A percentile compares a stretch with the other conserved stretches of the same genome.
Conservation (phyloP, 2,888 invertebrate genomes). For the Leucophenga montana region DNA sequence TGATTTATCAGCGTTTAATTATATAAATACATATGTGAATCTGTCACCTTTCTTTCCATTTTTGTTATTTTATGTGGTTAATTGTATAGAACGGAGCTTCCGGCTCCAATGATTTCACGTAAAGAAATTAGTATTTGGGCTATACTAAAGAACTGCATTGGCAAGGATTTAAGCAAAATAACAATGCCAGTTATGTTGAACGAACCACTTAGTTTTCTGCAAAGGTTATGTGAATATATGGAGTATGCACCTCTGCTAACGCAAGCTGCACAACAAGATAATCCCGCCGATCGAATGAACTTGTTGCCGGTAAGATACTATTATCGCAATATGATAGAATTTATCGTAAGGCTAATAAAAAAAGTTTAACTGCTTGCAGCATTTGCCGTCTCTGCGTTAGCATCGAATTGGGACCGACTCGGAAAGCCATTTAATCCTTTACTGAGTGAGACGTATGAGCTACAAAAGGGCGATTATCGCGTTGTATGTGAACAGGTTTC, state of each 20-base stretch:
- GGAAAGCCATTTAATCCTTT: conserved; percentile 98
- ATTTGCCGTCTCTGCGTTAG: conserved; percentile 94
- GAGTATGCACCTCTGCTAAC: conserved; percentile 84
- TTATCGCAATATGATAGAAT: background rate
- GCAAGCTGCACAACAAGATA: conserved; percentile 83
- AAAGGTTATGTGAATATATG: conserved; percentile 94
- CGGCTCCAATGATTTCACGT: conserved; percentile 82
- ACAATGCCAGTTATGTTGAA: conserved; percentile 97
- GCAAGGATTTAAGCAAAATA: conserved; percentile 94
- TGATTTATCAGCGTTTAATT: too few species aligned
- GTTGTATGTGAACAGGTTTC: conserved; percentile 93
- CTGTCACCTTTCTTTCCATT: background rate
- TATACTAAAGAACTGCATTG: conserved; percentile 91
- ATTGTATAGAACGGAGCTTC: conserved; percentile 78
- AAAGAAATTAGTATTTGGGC: conserved; percentile 93
- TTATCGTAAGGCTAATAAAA: background rate
- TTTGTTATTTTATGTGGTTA: background rate
- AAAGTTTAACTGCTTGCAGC: conserved; percentile 73
- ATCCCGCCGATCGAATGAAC: conserved; percentile 89
- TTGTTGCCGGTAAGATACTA: conserved; percentile 76
- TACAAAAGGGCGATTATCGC: conserved; percentile 85
- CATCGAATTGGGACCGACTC: conserved; percentile 94
- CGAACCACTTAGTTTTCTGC: conserved; percentile 95
- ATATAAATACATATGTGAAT: background rate
- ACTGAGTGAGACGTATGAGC: conserved; percentile 94